These are phyloP conservation scores for Podarcis cretensis DNA, from an alignment of 2,113 vertebrate species.

Conservation along the genomic window DNA sequence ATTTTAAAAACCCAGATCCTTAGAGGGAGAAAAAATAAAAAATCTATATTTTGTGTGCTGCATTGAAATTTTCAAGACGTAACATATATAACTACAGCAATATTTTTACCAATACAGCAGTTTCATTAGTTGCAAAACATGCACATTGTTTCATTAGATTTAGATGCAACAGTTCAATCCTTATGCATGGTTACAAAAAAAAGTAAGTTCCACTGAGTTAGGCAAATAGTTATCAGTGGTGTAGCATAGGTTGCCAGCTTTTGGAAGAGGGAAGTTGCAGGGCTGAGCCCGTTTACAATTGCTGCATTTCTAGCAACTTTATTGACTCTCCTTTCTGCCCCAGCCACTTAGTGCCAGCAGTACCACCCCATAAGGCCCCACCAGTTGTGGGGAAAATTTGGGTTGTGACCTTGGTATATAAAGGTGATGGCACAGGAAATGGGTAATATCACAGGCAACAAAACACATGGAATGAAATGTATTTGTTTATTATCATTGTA, in stretches of 20 bases:
- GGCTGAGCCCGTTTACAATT: no score
- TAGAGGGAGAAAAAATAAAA: not conserved
- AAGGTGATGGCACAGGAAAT: not conserved
- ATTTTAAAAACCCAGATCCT: slow-evolving; percentile 2
- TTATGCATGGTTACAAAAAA: no score
- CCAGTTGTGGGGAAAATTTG: not conserved
- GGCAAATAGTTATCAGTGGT: not conserved
- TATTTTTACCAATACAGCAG: not conserved
- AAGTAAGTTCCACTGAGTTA: not conserved
- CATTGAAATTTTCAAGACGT: not conserved
- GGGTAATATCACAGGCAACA: not conserved
- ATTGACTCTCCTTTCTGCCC: no score
- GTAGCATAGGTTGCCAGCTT: not conserved
- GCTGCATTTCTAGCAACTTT: no score
- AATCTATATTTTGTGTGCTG: not conserved
- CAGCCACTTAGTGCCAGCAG: no score
- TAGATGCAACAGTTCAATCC: not conserved
- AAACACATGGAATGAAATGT: not conserved
- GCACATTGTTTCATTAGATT: not conserved
- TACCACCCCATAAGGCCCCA: no score
- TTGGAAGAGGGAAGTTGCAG: no score
- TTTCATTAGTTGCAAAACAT: not conserved
- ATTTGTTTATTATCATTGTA: not conserved
- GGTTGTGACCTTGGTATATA: not conserved
- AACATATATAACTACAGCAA: not conserved